phyloP scores from a whole-genome alignment of 2,797 vertebrate species.

The Petrocephalus sullivani region DNA sequence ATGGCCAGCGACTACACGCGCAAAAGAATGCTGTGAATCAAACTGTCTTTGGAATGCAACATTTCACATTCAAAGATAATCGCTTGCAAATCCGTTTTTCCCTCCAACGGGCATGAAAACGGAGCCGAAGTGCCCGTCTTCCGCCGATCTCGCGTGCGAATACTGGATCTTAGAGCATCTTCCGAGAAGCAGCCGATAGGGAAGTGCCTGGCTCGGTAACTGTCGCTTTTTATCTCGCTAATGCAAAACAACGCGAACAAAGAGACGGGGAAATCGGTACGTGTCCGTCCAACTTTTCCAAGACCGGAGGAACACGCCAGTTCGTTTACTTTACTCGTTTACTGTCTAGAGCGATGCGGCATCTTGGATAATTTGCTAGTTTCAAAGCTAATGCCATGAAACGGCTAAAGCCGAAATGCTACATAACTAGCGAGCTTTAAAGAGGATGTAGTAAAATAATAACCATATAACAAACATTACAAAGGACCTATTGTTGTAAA shows the following conservation, averaged over 20 bases:
- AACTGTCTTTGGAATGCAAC: constrained; percentile 45
- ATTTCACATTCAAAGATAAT: constrained; percentile 57
- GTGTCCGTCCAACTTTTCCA: neutral
- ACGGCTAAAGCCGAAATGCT: neutral
- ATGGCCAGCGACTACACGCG: constrained; percentile 47
- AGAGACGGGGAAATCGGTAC: constrained; percentile 14
- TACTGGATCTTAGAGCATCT: constrained; percentile 5
- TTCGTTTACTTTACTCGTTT: neutral
- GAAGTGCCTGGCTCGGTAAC: constrained; percentile 7
- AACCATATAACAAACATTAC: neutral
- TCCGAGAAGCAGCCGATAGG: neutral
- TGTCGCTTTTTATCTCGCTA: constrained; percentile 14
- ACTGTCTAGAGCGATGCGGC: neutral
- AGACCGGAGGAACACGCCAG: neutral
- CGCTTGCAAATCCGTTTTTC: constrained; percentile 28
- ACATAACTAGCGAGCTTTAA: neutral
- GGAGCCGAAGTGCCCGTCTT: neutral
- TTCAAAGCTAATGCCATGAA: neutral
- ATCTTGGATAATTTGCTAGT: neutral
- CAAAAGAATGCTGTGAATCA: constrained; percentile 66
- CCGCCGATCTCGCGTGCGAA: neutral
- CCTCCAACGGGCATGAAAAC: neutral
- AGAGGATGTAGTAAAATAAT: neutral
- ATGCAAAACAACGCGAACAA: neutral
- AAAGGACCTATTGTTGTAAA: neutral